phyloP scores from a whole-genome alignment of 92 coral and sea anemone species.

The Phymanthus crucifer region DNA sequence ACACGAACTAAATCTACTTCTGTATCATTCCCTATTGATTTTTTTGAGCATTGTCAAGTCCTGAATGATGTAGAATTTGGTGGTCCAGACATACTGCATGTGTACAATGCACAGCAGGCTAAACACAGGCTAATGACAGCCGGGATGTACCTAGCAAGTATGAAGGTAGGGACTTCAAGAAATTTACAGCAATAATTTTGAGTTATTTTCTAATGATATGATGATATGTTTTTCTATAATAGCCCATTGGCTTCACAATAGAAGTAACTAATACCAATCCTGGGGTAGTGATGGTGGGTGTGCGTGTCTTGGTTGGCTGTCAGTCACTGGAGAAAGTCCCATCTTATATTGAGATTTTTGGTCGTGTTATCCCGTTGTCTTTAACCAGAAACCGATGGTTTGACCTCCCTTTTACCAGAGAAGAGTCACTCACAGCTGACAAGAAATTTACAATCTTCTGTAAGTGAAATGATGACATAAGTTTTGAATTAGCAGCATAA shows the following conservation, averaged over 20 bases:
- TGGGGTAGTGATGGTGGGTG: slow-evolving; percentile 87
- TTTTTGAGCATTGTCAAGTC: slow-evolving; percentile 97
- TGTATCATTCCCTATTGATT: slow-evolving; percentile 87
- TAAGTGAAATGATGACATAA: slow-evolving; percentile 27
- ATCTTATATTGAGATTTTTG: slow-evolving; percentile 89
- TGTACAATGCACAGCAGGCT: slow-evolving; percentile 94
- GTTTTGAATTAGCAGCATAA: neutral
- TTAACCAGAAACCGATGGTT: slow-evolving; percentile 94
- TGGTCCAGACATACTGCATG: slow-evolving; percentile 90
- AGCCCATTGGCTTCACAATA: slow-evolving; percentile 94
- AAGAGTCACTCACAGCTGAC: slow-evolving; percentile 90
- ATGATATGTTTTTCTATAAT: slow-evolving; percentile 16
- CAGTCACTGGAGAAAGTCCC: slow-evolving; percentile 92
- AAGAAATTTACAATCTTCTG: slow-evolving; percentile 87
- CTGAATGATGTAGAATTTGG: slow-evolving; percentile 93
- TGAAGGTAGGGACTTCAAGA: slow-evolving; percentile 62
- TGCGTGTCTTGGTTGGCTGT: slow-evolving; percentile 89
- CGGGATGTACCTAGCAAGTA: slow-evolving; percentile 98
- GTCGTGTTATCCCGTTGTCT: slow-evolving; percentile 79
- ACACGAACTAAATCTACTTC: slow-evolving; percentile 78
- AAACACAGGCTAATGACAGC: slow-evolving; percentile 95
- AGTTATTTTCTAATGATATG: neutral
- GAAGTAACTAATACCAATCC: slow-evolving; percentile 94
- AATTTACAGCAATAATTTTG: neutral
- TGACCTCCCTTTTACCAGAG: slow-evolving; percentile 92